Conservation (phyloP, 2,797 vertebrate genomes). For the Lepidocolaptes lacrymiger region DNA sequence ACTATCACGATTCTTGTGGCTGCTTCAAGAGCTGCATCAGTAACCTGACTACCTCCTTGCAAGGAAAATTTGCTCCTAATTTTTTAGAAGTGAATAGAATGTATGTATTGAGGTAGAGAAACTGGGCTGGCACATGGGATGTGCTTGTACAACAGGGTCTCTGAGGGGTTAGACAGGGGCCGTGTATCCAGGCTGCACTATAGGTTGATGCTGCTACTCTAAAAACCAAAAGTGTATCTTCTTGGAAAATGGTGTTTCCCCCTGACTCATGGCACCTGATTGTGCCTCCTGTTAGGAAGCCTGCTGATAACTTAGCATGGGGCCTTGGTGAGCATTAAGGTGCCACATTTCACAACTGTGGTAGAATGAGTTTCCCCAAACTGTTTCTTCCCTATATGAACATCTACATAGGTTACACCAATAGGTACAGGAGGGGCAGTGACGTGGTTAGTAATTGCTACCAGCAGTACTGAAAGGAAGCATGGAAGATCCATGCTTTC, state of each 20-base stretch:
- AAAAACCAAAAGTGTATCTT: neutral
- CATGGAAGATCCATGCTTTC: neutral
- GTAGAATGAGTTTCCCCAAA: neutral
- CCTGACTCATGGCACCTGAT: neutral
- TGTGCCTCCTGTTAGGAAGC: neutral
- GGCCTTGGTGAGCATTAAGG: fast-evolving
- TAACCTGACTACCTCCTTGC: neutral
- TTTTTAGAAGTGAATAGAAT: neutral
- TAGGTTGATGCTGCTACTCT: neutral
- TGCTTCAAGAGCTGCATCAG: neutral
- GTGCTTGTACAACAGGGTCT: neutral
- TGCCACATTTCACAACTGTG: neutral
- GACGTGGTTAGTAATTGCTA: too few species aligned
- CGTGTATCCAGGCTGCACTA: neutral
- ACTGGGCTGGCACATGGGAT: fast-evolving
- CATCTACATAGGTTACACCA: neutral
- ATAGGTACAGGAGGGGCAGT: neutral
- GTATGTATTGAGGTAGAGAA: neutral
- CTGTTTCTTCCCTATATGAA: neutral
- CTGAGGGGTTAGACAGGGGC: neutral
- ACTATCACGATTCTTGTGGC: neutral
- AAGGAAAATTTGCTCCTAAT: neutral
- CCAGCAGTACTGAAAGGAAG: neutral
- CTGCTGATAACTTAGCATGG: neutral
- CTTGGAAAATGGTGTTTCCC: neutral